Evolutionary conservation across 2,113 vertebrate genomes (phyloP), one percentile per base, ranked within the genome.

Genomic region (Piprites chloris): DNA sequence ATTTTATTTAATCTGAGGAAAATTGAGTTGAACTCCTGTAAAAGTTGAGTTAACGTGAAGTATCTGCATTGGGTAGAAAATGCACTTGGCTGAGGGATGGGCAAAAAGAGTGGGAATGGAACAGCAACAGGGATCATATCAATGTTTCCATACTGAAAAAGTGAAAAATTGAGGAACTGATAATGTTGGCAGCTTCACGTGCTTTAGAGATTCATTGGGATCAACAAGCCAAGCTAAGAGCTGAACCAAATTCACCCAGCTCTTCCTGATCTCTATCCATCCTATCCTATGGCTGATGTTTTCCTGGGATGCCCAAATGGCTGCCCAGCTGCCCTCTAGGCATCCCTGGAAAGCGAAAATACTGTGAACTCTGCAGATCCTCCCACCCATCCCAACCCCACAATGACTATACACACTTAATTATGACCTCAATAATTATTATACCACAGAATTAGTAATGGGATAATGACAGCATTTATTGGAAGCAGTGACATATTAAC

Each of bases 1-100:
- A 98, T 99, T 99, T 98, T 98, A 97, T 98, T 98, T 99, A 98
- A 99, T 98, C 98, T 96, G 98, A 98, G 98, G 98, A 98, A 98
- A 99, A 99, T 98, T 98, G 98, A 98, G 98, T 98, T 97, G 98
- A 98, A 98, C 98, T 98, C 98, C 96, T 96, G 98, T 76, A 84
- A 98, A 98, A 98, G 97, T 96, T 95, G 96, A 97, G 97, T 97
- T 98, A 97, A 98, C 65, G 85, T 90, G 74, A 76, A 94, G 97
- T 88, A 95, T 96, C 91, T 96, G 97, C 82, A 2, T 5, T 28
- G 89, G 94, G 78, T 85, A 26, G 89, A 47, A 89, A 95, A 83
- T 14, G 72, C 65, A 5, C 72, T 65, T 0, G 3, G 9, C 17
- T 53, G 35, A 82, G 58, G 47, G 2, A 3, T 8, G 19, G 37